These are phyloP conservation scores for Blastobasis adustella DNA, from an alignment of 2,888 invertebrate species.

Conservation along the genomic window DNA sequence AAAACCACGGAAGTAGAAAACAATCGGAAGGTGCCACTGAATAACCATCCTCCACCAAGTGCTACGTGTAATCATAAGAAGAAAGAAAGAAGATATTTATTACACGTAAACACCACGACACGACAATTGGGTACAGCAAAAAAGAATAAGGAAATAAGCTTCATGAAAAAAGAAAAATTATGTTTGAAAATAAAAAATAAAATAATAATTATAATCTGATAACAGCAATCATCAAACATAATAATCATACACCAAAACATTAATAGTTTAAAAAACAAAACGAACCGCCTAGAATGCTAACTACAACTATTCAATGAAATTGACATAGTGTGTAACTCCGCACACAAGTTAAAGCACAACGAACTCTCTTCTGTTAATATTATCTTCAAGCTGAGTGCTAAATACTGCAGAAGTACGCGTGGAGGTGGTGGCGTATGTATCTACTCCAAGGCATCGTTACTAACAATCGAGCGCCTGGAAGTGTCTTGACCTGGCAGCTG, in stretches of 20 bases:
- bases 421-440: slow-evolving; percentile 6
- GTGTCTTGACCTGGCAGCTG: background rate
- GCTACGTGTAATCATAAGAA: background rate
- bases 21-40: no score
- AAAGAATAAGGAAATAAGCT: no score
- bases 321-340: background rate
- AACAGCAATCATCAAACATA: background rate
- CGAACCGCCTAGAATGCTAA: background rate
- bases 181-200: no score
- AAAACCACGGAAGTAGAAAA: background rate
- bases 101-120: no score
- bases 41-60: background rate
- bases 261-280: background rate
- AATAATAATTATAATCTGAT: no score
- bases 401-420: background rate
- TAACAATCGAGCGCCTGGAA: slow-evolving; percentile 1
- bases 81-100: no score
- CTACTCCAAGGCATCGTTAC: slow-evolving; percentile 2
- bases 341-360: background rate
- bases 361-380: background rate
- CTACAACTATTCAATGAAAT: background rate
- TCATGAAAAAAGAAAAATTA: no score
- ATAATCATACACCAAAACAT: background rate
- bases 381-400: background rate
- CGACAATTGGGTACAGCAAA: no score